Percentiles rank a stretch among this genome's conserved stretches.
Conservation (phyloP, 2,113 vertebrate species). For the Eurystomus gularis region DNA sequence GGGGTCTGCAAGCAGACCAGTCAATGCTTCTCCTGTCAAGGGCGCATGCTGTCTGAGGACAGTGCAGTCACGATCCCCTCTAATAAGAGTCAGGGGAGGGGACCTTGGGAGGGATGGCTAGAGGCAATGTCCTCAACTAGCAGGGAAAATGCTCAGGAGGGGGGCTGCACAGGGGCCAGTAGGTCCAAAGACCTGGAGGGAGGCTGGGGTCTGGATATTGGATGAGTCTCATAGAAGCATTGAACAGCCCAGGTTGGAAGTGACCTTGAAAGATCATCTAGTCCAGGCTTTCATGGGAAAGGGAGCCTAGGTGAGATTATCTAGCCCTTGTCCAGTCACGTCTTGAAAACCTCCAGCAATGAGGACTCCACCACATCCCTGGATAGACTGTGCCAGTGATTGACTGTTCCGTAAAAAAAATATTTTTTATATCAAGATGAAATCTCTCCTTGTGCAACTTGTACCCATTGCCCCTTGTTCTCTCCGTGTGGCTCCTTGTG, state of each 20-base stretch:
- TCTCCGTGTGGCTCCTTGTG: neutral
- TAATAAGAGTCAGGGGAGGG: neutral
- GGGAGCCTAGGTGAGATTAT: neutral
- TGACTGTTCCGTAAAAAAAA: neutral
- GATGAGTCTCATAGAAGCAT: neutral
- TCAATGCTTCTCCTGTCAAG: neutral
- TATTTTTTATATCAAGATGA: neutral
- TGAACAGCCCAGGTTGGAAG: neutral
- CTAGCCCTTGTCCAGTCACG: neutral
- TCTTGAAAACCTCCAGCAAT: fast-evolving
- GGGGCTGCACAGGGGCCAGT: neutral
- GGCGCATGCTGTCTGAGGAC: fast-evolving
- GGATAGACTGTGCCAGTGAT: neutral
- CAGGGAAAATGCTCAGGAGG: neutral
- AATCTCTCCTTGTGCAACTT: neutral
- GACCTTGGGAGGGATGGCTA: neutral
- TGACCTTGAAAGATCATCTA: neutral
- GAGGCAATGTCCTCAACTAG: neutral
- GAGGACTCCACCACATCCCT: neutral
- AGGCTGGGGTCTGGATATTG: neutral
- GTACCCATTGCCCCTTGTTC: neutral
- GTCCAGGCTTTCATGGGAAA: neutral
- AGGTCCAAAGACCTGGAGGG: neutral
- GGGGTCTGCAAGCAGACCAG: neutral
- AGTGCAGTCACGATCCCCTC: neutral